phyloP scores from a whole-genome alignment of 2,888 invertebrate species.

The Mylabris sibirica region DNA sequence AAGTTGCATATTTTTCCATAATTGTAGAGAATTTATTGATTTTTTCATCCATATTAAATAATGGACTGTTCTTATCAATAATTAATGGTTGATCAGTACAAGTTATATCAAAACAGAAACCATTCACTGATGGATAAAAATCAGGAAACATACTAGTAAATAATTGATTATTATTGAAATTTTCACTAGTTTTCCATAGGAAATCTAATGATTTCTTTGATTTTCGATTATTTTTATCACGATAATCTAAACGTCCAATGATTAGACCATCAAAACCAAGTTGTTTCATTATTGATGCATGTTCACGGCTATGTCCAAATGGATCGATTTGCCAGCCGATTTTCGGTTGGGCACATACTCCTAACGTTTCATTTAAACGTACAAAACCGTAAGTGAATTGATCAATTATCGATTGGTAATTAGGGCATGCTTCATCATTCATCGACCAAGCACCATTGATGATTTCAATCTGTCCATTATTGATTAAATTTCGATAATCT shows the following conservation, averaged over 20 bases:
- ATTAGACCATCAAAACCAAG: slow-evolving; percentile 88
- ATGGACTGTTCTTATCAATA: slow-evolving; percentile 68
- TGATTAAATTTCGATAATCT: slow-evolving; percentile 67
- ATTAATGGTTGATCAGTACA: slow-evolving; percentile 72
- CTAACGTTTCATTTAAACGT: slow-evolving; percentile 69
- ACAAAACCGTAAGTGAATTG: slow-evolving; percentile 74
- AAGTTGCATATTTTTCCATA: slow-evolving; percentile 51
- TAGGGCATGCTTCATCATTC: slow-evolving; percentile 71
- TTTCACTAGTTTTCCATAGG: slow-evolving; percentile 77
- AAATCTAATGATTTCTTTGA: slow-evolving; percentile 73
- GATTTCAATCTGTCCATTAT: slow-evolving; percentile 68
- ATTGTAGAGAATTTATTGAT: slow-evolving; percentile 63
- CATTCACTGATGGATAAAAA: slow-evolving; percentile 22
- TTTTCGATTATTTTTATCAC: slow-evolving; percentile 72
- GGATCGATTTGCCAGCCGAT: slow-evolving; percentile 84
- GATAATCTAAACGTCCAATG: slow-evolving; percentile 82
- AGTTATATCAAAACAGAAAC: slow-evolving; percentile 76
- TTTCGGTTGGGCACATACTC: slow-evolving; percentile 72
- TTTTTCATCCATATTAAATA: slow-evolving; percentile 70
- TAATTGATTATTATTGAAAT: slow-evolving; percentile 40
- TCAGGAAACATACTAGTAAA: slow-evolving; percentile 30
- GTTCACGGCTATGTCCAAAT: slow-evolving; percentile 84
- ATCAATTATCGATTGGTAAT: slow-evolving; percentile 75
- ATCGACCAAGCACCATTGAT: slow-evolving; percentile 69
- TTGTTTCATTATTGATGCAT: slow-evolving; percentile 76